Conservation (phyloP, 35 echinoderm and acorn worm genomes). For the Chiridota heheva region DNA sequence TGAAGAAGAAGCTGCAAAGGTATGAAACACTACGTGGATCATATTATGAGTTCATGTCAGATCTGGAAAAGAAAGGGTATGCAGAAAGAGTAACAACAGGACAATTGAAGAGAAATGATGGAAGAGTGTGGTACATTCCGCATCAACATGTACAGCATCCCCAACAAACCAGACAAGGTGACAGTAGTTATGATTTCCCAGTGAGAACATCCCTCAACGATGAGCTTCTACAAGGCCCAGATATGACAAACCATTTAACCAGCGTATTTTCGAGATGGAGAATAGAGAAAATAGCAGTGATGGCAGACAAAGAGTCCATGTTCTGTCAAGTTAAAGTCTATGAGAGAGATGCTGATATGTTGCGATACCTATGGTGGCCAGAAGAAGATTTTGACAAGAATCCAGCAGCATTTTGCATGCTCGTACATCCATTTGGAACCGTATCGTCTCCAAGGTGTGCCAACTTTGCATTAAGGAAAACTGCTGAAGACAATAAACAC, state of each 20-base stretch:
- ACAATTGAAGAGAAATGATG: no score
- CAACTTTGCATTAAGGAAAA: conserved; percentile 12
- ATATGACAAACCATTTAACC: conserved; percentile 18
- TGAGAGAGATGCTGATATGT: conserved; percentile 5
- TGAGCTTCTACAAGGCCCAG: conserved; percentile 29
- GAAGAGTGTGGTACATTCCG: no score
- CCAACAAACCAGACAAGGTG: conserved; percentile 17
- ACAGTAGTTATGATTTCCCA: conserved; percentile 28
- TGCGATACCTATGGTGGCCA: conserved; percentile 58
- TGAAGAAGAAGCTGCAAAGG: no score
- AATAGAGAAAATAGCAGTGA: conserved; percentile 7
- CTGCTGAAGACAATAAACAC: not conserved
- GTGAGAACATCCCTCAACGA: conserved; percentile 34
- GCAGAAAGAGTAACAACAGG: no score
- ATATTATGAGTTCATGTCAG: no score
- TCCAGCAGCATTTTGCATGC: conserved; percentile 7
- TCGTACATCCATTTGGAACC: conserved; percentile 23
- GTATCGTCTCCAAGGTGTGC: not conserved
- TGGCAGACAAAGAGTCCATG: conserved; percentile 35
- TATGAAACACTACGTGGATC: no score
- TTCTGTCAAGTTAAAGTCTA: conserved; percentile 23
- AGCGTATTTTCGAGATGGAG: conserved; percentile 37
- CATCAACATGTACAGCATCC: conserved; percentile 34
- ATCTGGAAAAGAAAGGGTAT: no score
- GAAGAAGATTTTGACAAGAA: conserved; percentile 24